Evolutionary conservation across 2,888 invertebrate species (phyloP).

Genomic region (Andrena praecox): DNA sequence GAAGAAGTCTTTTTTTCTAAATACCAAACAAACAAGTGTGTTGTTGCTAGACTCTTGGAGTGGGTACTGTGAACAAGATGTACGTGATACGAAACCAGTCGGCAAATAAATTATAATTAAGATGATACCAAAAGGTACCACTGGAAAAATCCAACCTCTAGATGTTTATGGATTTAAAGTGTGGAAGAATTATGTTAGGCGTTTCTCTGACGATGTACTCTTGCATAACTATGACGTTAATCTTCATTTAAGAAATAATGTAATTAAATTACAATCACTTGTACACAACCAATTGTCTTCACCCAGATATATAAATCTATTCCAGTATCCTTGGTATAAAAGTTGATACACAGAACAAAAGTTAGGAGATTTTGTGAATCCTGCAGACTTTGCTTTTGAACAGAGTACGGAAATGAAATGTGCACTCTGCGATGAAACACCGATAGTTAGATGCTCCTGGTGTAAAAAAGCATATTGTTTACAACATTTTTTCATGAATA

Average conservation of each 20-base stretch:
- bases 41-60: slow-evolving; percentile 2
- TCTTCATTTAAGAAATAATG: not conserved
- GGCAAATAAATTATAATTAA: not conserved
- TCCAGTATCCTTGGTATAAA: not conserved
- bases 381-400: not conserved
- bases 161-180: slow-evolving; percentile 11
- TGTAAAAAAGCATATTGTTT: not conserved
- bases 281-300: not conserved
- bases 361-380: not conserved
- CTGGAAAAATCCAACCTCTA: slow-evolving; percentile 4
- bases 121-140: not conserved
- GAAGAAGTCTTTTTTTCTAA: no score
- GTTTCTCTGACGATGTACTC: not conserved
- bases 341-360: not conserved
- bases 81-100: not conserved
- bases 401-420: no score
- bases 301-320: not conserved
- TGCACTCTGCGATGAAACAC: no score
- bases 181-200: not conserved
- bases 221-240: not conserved
- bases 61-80: slow-evolving; percentile 4
- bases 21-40: not conserved
- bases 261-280: not conserved
- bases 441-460: not conserved
- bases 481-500: not conserved